These are phyloP conservation scores for Mythimna albipuncta DNA, from an alignment of 2,888 invertebrate genomes.

Conservation along the genomic window DNA sequence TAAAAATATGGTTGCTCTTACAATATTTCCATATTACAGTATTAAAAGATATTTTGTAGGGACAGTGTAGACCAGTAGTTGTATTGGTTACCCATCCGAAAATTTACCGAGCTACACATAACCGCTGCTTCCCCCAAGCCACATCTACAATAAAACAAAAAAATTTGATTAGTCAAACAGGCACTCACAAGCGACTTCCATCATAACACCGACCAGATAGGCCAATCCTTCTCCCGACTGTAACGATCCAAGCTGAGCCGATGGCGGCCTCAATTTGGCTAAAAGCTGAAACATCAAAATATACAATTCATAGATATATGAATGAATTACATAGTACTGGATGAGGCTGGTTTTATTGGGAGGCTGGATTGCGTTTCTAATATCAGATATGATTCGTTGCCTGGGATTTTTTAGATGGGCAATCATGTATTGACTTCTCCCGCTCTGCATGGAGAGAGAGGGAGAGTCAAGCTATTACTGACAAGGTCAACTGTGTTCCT, in stretches of 20 bases:
- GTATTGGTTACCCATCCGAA: too few relatives aligned
- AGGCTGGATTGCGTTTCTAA: not conserved
- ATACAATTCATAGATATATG: constrained; percentile 61
- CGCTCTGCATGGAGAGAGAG: too few relatives aligned
- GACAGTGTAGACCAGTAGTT: too few relatives aligned
- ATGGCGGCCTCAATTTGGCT: constrained; percentile 74
- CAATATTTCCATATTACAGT: too few relatives aligned
- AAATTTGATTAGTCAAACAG: not conserved
- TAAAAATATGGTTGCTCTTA: too few relatives aligned
- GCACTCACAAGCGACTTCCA: constrained; percentile 26
- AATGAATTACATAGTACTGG: constrained; percentile 42
- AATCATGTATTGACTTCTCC: too few relatives aligned
- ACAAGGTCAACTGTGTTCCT: too few relatives aligned
- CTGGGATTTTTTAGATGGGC: too few relatives aligned
- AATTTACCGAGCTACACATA: too few relatives aligned
- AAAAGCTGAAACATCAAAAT: constrained; percentile 75
- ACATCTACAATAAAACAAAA: not conserved
- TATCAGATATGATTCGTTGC: not conserved
- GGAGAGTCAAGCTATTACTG: too few relatives aligned
- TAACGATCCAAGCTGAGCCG: constrained; percentile 56
- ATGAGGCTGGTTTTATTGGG: constrained; percentile 32
- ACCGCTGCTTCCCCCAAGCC: too few relatives aligned
- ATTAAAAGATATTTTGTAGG: too few relatives aligned
- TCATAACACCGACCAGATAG: constrained; percentile 49
- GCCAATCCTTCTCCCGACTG: constrained; percentile 18